Evolutionary conservation across 1,140 invertebrate genomes (phyloP).

Genomic region (Lordiphosa mommai): DNA sequence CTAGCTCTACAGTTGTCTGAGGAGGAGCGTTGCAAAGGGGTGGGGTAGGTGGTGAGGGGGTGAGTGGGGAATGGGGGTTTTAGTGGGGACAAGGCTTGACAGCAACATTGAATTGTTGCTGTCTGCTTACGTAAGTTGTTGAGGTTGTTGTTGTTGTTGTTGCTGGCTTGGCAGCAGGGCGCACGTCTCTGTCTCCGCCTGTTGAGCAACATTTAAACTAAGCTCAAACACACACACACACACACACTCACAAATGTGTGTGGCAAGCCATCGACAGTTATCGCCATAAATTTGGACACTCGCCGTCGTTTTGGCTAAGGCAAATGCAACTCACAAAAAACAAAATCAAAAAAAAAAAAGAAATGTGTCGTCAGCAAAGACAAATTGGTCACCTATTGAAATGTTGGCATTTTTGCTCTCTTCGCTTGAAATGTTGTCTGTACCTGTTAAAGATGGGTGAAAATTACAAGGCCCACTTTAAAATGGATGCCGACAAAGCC

Average conservation of each 20-base stretch:
- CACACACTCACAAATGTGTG: slow-evolving; percentile 28
- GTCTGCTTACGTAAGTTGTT: slow-evolving; percentile 12
- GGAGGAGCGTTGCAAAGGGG: slow-evolving; percentile 14
- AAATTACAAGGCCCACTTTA: too few species aligned
- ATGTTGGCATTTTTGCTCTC: slow-evolving; percentile 6
- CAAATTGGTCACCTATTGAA: slow-evolving; percentile 61
- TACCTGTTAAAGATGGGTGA: too few species aligned
- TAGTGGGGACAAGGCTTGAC: slow-evolving; percentile 44
- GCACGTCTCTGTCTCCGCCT: slow-evolving; percentile 23
- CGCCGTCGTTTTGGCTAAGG: slow-evolving; percentile 31
- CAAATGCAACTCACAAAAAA: slow-evolving; percentile 43
- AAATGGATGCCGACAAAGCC: too few species aligned
- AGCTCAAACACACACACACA: slow-evolving; percentile 15
- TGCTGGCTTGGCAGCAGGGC: background rate
- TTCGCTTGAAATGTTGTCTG: background rate
- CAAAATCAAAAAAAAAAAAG: background rate
- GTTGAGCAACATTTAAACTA: slow-evolving; percentile 63
- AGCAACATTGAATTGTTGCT: slow-evolving; percentile 66
- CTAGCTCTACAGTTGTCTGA: slow-evolving; percentile 56
- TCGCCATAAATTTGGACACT: slow-evolving; percentile 79
- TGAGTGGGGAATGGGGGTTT: slow-evolving; percentile 5
- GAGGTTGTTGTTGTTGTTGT: slow-evolving; percentile 29
- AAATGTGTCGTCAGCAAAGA: slow-evolving; percentile 53
- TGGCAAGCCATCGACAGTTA: slow-evolving; percentile 73
- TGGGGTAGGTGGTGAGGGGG: slow-evolving; percentile 6